Conservation (phyloP, 2,113 vertebrate genomes). For the Garra rufa region DNA sequence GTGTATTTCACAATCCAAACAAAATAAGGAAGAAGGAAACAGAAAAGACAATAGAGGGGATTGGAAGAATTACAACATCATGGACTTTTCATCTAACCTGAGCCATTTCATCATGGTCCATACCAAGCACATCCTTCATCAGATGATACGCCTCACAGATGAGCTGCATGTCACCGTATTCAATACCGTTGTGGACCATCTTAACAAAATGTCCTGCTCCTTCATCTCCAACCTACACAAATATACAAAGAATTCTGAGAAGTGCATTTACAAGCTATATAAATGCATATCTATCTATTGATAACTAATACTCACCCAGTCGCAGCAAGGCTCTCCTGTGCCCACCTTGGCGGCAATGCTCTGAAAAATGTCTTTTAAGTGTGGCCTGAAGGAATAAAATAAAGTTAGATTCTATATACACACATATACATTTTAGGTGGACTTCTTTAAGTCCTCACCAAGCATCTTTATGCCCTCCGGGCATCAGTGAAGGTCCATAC, state of each 20-base stretch:
- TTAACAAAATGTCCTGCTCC: conserved; percentile 97
- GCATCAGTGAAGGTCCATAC: conserved; percentile 95
- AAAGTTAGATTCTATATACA: neutral
- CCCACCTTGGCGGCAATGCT: conserved; percentile 95
- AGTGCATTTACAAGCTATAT: neutral
- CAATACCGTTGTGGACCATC: conserved; percentile 99
- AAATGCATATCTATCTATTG: neutral
- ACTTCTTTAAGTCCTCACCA: conserved; percentile 79
- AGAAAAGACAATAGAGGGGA: neutral
- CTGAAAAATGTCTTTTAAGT: conserved; percentile 97
- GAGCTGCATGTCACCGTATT: conserved; percentile 99
- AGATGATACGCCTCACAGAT: conserved; percentile 98
- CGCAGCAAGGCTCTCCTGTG: conserved; percentile 95
- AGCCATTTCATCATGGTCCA: conserved; percentile 91
- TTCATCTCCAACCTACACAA: conserved; percentile 92
- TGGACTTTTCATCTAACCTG: conserved; percentile 72
- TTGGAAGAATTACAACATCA: conserved; percentile 19
- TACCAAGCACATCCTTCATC: conserved; percentile 91
- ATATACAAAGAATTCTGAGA: neutral
- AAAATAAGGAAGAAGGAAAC: conserved; percentile 34
- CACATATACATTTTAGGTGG: neutral
- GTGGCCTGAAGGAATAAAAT: conserved; percentile 80
- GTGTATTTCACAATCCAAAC: conserved; percentile 16
- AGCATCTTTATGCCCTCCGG: conserved; percentile 92
- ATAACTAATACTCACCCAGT: conserved; percentile 85